Evolutionary conservation across 1,140 invertebrate genomes (phyloP).

Genomic region (Lordiphosa clarofinis): DNA sequence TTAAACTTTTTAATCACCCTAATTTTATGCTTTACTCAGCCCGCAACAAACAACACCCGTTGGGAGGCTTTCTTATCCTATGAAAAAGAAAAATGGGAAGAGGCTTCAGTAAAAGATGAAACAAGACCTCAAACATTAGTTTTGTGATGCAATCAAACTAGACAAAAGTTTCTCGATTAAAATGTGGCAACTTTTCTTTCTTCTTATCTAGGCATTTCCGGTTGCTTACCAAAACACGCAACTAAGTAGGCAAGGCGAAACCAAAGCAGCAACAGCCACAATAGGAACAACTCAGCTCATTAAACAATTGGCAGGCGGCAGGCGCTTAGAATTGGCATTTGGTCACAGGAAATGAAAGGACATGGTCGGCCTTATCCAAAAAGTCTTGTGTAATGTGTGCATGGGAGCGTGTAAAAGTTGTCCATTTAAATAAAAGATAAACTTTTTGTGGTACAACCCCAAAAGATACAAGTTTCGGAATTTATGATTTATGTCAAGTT

Average conservation of each 20-base stretch:
- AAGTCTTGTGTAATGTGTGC: conserved; percentile 25
- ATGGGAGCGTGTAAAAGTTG: conserved; percentile 13
- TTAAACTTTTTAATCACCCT: conserved; percentile 35
- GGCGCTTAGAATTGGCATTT: conserved; percentile 19
- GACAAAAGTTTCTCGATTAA: conserved; percentile 68
- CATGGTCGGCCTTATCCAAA: conserved; percentile 35
- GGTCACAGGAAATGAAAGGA: conserved; percentile 58
- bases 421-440: background rate
- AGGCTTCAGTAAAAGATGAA: conserved; percentile 28
- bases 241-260: conserved; percentile 35
- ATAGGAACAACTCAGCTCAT: conserved; percentile 53
- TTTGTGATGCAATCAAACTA: conserved; percentile 48
- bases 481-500: too few relatives aligned
- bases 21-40: conserved; percentile 15
- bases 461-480: too few relatives aligned
- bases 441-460: background rate
- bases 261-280: conserved; percentile 23
- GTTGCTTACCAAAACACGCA: conserved; percentile 39
- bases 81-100: conserved; percentile 31
- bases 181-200: conserved; percentile 67
- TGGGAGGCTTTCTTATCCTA: conserved; percentile 31
- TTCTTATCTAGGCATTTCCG: conserved; percentile 45
- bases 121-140: conserved; percentile 38
- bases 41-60: background rate
- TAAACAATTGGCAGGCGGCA: conserved; percentile 66